Base-by-base conservation (phyloP, 2,888 invertebrate genomes). In the Galerucella calmariensis region DNA sequence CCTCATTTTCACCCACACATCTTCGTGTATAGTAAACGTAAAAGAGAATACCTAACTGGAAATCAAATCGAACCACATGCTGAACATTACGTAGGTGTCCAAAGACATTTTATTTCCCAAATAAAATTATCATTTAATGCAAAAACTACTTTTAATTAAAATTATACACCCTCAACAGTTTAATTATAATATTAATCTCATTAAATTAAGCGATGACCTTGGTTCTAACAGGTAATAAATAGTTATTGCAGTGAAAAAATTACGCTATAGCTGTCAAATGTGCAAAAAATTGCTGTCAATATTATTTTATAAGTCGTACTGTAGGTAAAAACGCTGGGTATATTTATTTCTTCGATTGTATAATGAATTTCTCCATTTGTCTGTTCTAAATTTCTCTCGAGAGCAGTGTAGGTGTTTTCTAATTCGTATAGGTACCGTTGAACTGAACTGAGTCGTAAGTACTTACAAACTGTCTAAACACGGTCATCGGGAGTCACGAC, bases 361-460 rank as follows among this genome's bases (percentile, higher is more conserved):
- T 69, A 63, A 48, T 56, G 41, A 63, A 70, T 70, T 70, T 70
- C 70, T 65, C 63, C 70, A 16, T 62, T 69, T 73, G 71, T 73
- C 67, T 75, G 77, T 77, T 59, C 72, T 75, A 68, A 75, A 72
- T 75, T 72, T 69, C 71, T 69, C 75, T 72, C 24, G 67, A 75
- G 68, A 72, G 65, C 46, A 56, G 74, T 67, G 73, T 75, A 69
- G 75, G 75, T 72, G 75, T 75, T 75, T 75, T 75, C 75, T 75
- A 72, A 75, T 75, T 75, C 75, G 69, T 70, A 63, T n/a, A n/a
- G n/a, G n/a, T 70, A 70, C 70, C 70, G 70, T 70, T 70, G 63
- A 69, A 27, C 27, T 59, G 62, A 62, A 41, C n/a, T 41, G 62
- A 62, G n/a, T 12, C 27, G 59, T 59, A 27, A 24, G 59, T 35